phyloP scores from a whole-genome alignment of 1,140 invertebrate genomes.

The Radopholus similis region DNA sequence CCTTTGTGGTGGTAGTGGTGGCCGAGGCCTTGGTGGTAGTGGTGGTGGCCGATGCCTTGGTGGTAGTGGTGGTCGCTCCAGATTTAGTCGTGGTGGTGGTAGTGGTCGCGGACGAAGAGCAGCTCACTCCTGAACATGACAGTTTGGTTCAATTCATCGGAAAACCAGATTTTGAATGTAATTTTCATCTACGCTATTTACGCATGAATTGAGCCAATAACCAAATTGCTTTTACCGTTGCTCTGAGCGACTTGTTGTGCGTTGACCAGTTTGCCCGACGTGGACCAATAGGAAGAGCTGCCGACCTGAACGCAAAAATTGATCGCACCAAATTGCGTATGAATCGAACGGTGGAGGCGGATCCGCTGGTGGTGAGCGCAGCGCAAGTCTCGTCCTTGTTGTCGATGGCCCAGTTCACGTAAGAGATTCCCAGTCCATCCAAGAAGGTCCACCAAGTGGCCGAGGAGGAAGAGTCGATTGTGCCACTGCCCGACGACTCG shows the following conservation, averaged over 20 bases:
- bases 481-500: conserved; percentile 3
- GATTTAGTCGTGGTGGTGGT: background rate
- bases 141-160: background rate
- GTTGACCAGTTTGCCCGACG: background rate
- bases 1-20: no score
- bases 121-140: background rate
- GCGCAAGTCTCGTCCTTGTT: conserved; percentile 5
- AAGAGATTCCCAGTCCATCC: conserved; percentile 3
- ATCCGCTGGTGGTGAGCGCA: background rate
- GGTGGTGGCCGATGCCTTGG: no score
- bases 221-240: no score
- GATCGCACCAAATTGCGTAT: no score
- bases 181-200: background rate
- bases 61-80: background rate
- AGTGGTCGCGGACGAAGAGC: background rate
- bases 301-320: background rate
- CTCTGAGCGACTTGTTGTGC: background rate
- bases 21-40: no score
- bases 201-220: no score
- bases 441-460: conserved; percentile 5
- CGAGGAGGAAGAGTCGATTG: background rate
- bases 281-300: background rate
- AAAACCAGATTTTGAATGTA: background rate
- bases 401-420: conserved; percentile 15
- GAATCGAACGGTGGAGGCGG: background rate